A percentile compares a stretch with the other conserved stretches of the same genome.
Evolutionary conservation across 2,113 vertebrate species (phyloP).

Genomic region (Monarcha castaneiventris): DNA sequence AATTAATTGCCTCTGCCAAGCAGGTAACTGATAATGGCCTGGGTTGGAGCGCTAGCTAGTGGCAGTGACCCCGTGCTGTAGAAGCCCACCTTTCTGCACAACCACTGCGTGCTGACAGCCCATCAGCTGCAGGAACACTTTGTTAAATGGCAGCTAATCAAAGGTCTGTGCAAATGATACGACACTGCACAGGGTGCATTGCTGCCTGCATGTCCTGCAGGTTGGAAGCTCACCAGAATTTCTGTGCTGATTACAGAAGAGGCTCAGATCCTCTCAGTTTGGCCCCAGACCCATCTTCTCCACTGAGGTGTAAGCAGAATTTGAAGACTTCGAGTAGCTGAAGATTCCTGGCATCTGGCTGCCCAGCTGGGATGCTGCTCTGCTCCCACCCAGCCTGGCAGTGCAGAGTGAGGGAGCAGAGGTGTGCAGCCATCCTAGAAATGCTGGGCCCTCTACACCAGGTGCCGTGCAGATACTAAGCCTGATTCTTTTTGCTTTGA

Average conservation of each 20-base stretch:
- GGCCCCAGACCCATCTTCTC: background rate
- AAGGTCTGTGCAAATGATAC: background rate
- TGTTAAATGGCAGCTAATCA: background rate
- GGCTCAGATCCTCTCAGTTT: background rate
- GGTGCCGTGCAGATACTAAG: background rate
- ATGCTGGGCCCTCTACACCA: background rate
- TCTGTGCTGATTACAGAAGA: background rate
- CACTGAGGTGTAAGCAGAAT: background rate
- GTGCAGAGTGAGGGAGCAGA: background rate
- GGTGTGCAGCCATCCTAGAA: background rate
- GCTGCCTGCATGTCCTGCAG: background rate
- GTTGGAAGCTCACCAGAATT: background rate
- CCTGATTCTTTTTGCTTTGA: background rate
- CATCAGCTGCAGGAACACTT: background rate
- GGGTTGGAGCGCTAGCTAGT: background rate
- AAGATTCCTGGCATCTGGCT: background rate
- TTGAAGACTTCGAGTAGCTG: background rate
- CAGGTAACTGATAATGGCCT: constrained; percentile 4
- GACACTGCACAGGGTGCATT: background rate
- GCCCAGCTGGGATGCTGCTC: background rate
- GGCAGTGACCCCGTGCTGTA: background rate
- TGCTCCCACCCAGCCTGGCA: background rate
- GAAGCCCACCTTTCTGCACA: background rate
- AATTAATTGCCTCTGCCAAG: constrained; percentile 21
- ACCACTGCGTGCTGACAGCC: background rate